phyloP scores from a whole-genome alignment of 2,888 invertebrate genomes.

The Trichopoda pennipes region DNA sequence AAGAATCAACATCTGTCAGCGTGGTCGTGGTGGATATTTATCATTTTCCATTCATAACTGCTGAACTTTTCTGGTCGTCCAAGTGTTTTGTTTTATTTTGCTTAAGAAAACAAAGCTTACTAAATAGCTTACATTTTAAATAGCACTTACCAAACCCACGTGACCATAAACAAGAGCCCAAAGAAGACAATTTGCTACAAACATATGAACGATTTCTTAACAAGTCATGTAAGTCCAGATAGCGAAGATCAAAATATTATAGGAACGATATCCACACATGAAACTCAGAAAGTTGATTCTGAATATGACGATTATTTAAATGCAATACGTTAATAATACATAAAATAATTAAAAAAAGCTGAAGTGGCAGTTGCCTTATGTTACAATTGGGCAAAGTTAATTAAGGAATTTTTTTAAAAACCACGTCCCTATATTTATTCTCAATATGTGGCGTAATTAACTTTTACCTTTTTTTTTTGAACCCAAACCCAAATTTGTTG shows the following conservation, averaged over 20 bases:
- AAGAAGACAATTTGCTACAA: not conserved
- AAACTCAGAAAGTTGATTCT: slow-evolving; percentile 35
- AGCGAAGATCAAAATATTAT: slow-evolving; percentile 18
- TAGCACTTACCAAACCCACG: slow-evolving; percentile 26
- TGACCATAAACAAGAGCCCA: not conserved
- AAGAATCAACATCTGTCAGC: too few species aligned
- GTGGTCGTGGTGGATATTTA: too few species aligned
- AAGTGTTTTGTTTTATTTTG: too few species aligned
- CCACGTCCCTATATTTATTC: slow-evolving; percentile 91
- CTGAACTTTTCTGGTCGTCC: too few species aligned
- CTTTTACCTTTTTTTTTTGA: slow-evolving; percentile 90
- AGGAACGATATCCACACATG: not conserved
- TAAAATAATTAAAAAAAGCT: slow-evolving; percentile 77
- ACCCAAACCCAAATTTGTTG: slow-evolving; percentile 92
- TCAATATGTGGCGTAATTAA: slow-evolving; percentile 93
- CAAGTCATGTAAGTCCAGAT: too few species aligned
- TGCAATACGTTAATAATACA: slow-evolving; percentile 71
- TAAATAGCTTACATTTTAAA: slow-evolving; percentile 9
- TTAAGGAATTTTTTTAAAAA: slow-evolving; percentile 85
- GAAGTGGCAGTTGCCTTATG: slow-evolving; percentile 87
- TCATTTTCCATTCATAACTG: too few species aligned
- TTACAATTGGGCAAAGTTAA: slow-evolving; percentile 84
- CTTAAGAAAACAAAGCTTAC: too few species aligned
- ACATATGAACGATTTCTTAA: slow-evolving; percentile 26
- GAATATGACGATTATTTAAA: slow-evolving; percentile 62